A percentile compares a stretch with the other conserved stretches of the same genome.
Evolutionary conservation across 2,797 vertebrate species (phyloP).

Genomic region (Apogon talboti): DNA sequence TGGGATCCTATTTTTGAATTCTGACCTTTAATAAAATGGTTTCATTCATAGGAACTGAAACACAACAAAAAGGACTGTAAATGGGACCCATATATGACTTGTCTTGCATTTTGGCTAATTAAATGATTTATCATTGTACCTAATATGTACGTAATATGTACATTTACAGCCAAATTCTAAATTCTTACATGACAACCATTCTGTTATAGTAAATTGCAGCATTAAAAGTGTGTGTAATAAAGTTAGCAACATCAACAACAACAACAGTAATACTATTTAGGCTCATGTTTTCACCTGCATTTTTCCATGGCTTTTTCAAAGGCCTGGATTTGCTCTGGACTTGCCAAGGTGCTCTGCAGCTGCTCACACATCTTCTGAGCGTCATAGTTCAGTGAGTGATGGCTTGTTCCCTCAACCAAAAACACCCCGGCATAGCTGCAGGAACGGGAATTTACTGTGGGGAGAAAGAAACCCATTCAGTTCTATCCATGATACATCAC

Average conservation of each 20-base stretch:
- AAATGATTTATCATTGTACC: too few species aligned
- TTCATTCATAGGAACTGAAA: too few species aligned
- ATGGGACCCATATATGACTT: too few species aligned
- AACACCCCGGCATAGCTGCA: conserved; percentile 89
- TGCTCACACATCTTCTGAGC: conserved; percentile 83
- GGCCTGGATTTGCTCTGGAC: conserved; percentile 79
- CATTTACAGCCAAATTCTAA: too few species aligned
- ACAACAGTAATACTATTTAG: background rate
- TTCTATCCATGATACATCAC: background rate
- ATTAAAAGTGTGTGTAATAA: background rate
- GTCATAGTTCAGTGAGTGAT: conserved; percentile 83
- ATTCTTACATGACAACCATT: too few species aligned
- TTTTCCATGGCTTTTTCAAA: conserved; percentile 81
- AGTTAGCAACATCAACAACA: too few species aligned
- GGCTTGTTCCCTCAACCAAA: conserved; percentile 84
- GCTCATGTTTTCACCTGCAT: conserved; percentile 87
- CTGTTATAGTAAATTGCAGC: too few species aligned
- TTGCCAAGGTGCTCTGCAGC: conserved; percentile 83
- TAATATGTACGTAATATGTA: too few species aligned
- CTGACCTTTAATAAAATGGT: background rate
- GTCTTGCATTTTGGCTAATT: too few species aligned
- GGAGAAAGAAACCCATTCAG: background rate
- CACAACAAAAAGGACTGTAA: too few species aligned
- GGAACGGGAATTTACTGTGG: conserved; percentile 57
- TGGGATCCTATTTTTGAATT: background rate